These are phyloP conservation scores for Tragelaphus eurycerus DNA, from an alignment of 2,797 vertebrate species.

Conservation along the genomic window DNA sequence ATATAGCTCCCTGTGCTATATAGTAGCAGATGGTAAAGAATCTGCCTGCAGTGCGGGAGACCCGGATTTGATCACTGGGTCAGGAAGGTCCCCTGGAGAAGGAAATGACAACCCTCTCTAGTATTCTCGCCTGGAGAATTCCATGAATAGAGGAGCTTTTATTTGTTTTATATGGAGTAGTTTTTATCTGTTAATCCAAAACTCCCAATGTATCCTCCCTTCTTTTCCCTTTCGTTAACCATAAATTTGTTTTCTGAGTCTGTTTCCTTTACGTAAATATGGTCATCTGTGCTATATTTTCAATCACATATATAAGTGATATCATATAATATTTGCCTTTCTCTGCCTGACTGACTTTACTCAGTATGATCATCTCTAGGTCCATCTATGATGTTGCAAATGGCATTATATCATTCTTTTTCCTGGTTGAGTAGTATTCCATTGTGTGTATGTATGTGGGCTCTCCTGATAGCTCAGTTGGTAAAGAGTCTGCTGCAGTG, in stretches of 20 bases:
- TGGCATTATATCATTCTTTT: background rate
- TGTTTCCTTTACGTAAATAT: background rate
- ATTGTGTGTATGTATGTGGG: background rate
- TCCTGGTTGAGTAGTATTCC: background rate
- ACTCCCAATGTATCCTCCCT: background rate
- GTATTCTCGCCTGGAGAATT: background rate
- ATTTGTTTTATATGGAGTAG: background rate
- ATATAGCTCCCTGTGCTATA: background rate
- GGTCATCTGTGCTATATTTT: background rate
- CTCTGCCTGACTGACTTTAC: background rate
- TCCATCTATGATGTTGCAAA: background rate
- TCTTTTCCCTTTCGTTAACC: background rate
- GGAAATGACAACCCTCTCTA: background rate
- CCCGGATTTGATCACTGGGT: background rate
- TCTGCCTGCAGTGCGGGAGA: background rate
- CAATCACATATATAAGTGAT: background rate
- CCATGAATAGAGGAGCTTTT: background rate
- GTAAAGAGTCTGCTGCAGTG: background rate
- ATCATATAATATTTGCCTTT: background rate
- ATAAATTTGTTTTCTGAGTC: background rate
- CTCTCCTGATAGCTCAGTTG: background rate
- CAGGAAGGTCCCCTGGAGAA: background rate
- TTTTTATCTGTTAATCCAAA: background rate
- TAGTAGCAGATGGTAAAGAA: background rate
- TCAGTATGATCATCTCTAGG: background rate